Evolutionary conservation across 2,113 vertebrate species (phyloP).

Genomic region (Limanda limanda): DNA sequence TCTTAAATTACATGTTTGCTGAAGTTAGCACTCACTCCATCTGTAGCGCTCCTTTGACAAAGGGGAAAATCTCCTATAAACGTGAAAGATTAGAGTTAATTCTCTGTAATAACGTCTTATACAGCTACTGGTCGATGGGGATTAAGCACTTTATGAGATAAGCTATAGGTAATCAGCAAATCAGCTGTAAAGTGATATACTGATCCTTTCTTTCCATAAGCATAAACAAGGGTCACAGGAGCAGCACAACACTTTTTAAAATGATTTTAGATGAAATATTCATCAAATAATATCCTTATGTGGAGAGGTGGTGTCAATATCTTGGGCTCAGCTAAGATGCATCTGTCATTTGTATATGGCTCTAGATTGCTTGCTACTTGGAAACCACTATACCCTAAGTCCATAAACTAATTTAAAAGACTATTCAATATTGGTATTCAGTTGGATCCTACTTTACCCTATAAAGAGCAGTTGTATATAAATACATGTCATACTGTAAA

Average conservation of each 20-base stretch:
- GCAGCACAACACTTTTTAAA: neutral
- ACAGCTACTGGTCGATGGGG: slow-evolving; percentile 29
- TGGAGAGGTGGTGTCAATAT: neutral
- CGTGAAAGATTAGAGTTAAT: slow-evolving; percentile 44
- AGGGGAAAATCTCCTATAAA: slow-evolving; percentile 24
- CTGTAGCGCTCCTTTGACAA: neutral
- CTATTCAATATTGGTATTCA: too few species aligned
- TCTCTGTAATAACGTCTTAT: slow-evolving; percentile 35
- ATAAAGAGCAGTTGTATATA: too few species aligned
- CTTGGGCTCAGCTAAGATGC: too few species aligned
- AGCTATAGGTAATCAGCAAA: slow-evolving; percentile 56
- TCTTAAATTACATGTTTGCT: neutral
- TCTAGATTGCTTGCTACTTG: too few species aligned
- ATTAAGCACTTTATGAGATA: slow-evolving; percentile 68
- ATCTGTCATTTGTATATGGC: too few species aligned
- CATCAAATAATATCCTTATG: neutral
- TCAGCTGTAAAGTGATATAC: slow-evolving; percentile 39
- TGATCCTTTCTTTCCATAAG: slow-evolving; percentile 25
- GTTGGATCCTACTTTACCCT: too few species aligned
- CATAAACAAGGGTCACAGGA: neutral
- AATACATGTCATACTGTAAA: too few species aligned
- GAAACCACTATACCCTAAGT: too few species aligned
- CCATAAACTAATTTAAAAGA: too few species aligned
- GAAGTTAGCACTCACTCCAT: neutral
- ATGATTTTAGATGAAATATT: neutral